phyloP scores from a whole-genome alignment of 2,113 vertebrate genomes.

The Rhinolophus sinicus region DNA sequence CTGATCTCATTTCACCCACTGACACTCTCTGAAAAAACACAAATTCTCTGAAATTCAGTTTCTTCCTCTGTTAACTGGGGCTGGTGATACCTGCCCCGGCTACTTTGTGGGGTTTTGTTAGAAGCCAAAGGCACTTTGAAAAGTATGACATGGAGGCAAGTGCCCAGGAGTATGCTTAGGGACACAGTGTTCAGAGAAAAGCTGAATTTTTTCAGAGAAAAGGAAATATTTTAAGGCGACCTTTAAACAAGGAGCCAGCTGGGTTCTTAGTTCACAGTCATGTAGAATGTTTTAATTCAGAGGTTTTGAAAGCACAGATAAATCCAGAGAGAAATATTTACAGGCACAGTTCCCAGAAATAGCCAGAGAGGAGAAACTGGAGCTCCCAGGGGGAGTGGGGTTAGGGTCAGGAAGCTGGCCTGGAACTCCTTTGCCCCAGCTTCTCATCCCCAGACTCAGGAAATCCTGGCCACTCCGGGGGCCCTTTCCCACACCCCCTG shows the following conservation, averaged over 20 bases:
- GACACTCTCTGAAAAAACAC: neutral
- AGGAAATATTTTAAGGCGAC: constrained; percentile 46
- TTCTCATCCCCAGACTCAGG: neutral
- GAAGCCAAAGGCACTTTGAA: neutral
- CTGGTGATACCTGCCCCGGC: neutral
- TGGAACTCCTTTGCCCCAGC: neutral
- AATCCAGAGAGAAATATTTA: constrained; percentile 42
- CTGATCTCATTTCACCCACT: neutral
- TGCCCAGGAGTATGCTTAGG: neutral
- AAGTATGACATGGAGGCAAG: neutral
- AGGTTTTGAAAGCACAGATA: constrained; percentile 47
- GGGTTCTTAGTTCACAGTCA: neutral
- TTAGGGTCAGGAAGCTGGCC: neutral
- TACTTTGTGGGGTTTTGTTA: neutral
- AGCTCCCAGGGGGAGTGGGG: neutral
- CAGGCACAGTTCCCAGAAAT: constrained; percentile 53
- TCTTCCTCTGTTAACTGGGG: neutral
- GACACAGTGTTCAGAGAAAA: neutral
- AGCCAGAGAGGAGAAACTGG: neutral
- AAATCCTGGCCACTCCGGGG: neutral
- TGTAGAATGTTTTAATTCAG: constrained; percentile 3
- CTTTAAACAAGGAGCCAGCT: constrained; percentile 33
- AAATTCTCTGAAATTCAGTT: neutral
- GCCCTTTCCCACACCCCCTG: neutral
- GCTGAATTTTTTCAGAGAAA: neutral